phyloP scores from a whole-genome alignment of 2,888 invertebrate genomes.

The Dichetophora obliterata region DNA sequence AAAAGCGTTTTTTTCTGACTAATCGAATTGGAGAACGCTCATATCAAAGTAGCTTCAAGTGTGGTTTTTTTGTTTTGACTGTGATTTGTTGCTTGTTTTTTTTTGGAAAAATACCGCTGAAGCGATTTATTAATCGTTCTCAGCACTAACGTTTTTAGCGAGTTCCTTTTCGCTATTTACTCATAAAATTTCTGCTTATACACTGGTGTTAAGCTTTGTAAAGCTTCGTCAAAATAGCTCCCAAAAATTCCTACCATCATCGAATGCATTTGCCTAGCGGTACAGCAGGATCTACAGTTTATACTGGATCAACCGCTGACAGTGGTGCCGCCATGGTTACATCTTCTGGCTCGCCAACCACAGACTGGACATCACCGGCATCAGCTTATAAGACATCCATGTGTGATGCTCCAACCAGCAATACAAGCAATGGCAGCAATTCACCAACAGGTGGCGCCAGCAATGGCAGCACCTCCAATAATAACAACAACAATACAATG shows the following conservation, averaged over 20 bases:
- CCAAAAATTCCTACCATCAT: conserved; percentile 56
- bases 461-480: conserved; percentile 47
- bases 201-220: background rate
- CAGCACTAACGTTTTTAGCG: background rate
- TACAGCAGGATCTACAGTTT: conserved; percentile 59
- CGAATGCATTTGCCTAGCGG: conserved; percentile 68
- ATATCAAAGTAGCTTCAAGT: background rate
- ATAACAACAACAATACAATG: conserved; percentile 53
- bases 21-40: conserved; percentile 20
- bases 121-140: background rate
- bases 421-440: conserved; percentile 64
- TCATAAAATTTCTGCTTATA: background rate
- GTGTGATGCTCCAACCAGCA: conserved; percentile 58
- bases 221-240: conserved; percentile 66
- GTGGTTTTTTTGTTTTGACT: background rate
- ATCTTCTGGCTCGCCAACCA: conserved; percentile 59
- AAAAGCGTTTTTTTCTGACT: conserved; percentile 45
- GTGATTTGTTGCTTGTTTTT: too few relatives aligned
- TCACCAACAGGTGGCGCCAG: conserved; percentile 65
- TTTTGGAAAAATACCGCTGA: conserved; percentile 19
- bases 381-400: conserved; percentile 44
- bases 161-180: background rate
- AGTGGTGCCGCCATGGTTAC: conserved; percentile 58
- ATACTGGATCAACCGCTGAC: conserved; percentile 55
- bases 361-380: conserved; percentile 56